phyloP scores from a whole-genome alignment of 1,140 invertebrate genomes.

The Pectinophora gossypiella region DNA sequence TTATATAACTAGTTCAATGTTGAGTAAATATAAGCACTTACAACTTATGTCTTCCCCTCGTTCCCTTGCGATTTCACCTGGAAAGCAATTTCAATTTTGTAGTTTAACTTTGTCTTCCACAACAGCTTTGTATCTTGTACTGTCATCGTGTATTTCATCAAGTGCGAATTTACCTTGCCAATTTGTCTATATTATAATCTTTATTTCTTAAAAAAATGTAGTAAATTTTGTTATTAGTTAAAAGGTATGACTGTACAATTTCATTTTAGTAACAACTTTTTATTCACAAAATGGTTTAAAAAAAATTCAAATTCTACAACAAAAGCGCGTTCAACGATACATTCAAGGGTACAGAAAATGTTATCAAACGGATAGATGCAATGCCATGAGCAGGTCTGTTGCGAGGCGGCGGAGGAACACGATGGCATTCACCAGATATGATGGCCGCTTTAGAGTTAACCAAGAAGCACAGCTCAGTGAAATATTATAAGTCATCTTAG shows the following conservation, averaged over 20 bases:
- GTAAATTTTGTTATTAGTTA: too few relatives aligned
- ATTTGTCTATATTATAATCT: too few relatives aligned
- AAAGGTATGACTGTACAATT: too few relatives aligned
- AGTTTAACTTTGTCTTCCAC: too few relatives aligned
- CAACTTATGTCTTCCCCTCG: slow-evolving; percentile 79
- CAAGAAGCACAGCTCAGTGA: slow-evolving; percentile 68
- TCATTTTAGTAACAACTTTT: too few relatives aligned
- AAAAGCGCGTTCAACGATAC: slow-evolving; percentile 48
- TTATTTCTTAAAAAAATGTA: too few relatives aligned
- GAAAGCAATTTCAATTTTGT: slow-evolving; percentile 33
- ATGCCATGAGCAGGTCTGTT: slow-evolving; percentile 48
- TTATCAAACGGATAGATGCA: slow-evolving; percentile 43
- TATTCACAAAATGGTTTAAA: too few relatives aligned
- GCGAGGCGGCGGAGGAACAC: slow-evolving; percentile 39
- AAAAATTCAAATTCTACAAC: slow-evolving; percentile 35
- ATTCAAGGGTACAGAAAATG: slow-evolving; percentile 45
- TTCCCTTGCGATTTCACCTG: slow-evolving; percentile 79
- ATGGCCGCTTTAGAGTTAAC: slow-evolving; percentile 72
- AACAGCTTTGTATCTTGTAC: too few relatives aligned
- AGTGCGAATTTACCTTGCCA: too few relatives aligned
- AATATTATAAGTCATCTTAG: slow-evolving; percentile 20
- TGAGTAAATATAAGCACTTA: slow-evolving; percentile 71
- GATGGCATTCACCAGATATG: slow-evolving; percentile 62
- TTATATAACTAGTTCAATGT: too few relatives aligned
- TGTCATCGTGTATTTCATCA: too few relatives aligned